Percentiles rank a stretch among this genome's conserved stretches.
Conservation (phyloP, 2,113 vertebrate species). For the Sebastes schlegelii region DNA sequence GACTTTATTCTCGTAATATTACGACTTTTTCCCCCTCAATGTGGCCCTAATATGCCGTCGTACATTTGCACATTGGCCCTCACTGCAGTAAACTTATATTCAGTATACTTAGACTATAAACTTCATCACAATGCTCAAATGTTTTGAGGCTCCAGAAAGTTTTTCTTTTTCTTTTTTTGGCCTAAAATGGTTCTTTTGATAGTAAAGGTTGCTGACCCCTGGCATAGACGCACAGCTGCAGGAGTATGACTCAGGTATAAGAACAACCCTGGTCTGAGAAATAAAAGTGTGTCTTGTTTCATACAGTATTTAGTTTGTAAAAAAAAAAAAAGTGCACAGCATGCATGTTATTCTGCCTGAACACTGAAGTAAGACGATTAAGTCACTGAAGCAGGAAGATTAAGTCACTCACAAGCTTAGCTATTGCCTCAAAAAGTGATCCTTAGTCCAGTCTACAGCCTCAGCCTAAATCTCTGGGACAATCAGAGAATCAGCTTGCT, state of each 20-base stretch:
- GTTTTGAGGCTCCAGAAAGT: too few species aligned
- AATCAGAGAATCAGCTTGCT: neutral
- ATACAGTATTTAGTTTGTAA: neutral
- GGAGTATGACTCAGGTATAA: neutral
- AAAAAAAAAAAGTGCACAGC: neutral
- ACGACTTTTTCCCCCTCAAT: too few species aligned
- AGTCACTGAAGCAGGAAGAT: slow-evolving; percentile 13
- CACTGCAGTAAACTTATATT: too few species aligned
- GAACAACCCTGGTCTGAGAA: neutral
- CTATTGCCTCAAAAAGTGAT: slow-evolving; percentile 36
- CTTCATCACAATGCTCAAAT: too few species aligned
- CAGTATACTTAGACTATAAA: too few species aligned
- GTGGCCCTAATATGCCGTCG: too few species aligned
- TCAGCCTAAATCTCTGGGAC: slow-evolving; percentile 43
- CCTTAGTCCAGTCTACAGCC: slow-evolving; percentile 30
- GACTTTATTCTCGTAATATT: too few species aligned
- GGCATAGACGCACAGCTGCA: too few species aligned
- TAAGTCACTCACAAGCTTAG: slow-evolving; percentile 43
- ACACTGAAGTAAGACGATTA: slow-evolving; percentile 15
- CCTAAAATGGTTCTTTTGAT: too few species aligned
- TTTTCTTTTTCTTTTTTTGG: too few species aligned
- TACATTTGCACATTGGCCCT: too few species aligned
- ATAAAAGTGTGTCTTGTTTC: neutral
- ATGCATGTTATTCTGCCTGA: slow-evolving; percentile 41
- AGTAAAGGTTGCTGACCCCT: too few species aligned